Base-by-base conservation (phyloP, 2,888 invertebrate species). In the Cantharis rufa region DNA sequence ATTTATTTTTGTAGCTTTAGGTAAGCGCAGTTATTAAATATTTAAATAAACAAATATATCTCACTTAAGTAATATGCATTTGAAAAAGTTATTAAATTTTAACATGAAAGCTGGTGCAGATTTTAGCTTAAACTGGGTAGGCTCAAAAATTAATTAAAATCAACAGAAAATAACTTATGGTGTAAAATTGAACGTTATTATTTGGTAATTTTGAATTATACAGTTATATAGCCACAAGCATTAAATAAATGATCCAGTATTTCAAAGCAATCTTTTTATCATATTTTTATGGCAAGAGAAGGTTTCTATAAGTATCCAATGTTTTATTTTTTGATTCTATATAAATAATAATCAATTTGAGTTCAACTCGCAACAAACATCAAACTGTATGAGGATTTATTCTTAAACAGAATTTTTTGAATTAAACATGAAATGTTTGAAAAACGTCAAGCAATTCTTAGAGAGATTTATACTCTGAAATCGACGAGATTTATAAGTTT, bases 401-500 rank as follows among this genome's bases (percentile, higher is more conserved):
- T 63, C 70, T 18, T 66, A 63, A 62, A 76, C 74, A 48, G 69
- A 74, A 78, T 76, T 76, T 78, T 74, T 84, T 87, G 86, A 87
- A 86, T 87, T 87, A 86, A 86, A 86, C 86, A 87, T 86, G 85
- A 86, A 86, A 85, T 84, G 83, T 84, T 84, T 81, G 81, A 82
- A 80, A 82, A 80, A 81, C 80, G 81, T 78, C 81, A 78, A 80
- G 79, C 83, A 82, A 84, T 84, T 82, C 82, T 80, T 77, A 80
- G 77, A 81, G 82, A 84, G 85, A 86, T 86, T 86, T 86, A 85
- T 85, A 82, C 81, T 72, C 78, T 72, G 80, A 82, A 83, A 86
- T 86, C 74, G 77, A 61, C 69, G 70, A 78, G 85, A 86, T 86
- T 86, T 85, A 86, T 86, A 85, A 86, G 87, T 86, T 86, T 85